A percentile compares a stretch with the other conserved stretches of the same genome.
phyloP scores from a whole-genome alignment of 1,140 invertebrate species.

The Zaprionus capensis region DNA sequence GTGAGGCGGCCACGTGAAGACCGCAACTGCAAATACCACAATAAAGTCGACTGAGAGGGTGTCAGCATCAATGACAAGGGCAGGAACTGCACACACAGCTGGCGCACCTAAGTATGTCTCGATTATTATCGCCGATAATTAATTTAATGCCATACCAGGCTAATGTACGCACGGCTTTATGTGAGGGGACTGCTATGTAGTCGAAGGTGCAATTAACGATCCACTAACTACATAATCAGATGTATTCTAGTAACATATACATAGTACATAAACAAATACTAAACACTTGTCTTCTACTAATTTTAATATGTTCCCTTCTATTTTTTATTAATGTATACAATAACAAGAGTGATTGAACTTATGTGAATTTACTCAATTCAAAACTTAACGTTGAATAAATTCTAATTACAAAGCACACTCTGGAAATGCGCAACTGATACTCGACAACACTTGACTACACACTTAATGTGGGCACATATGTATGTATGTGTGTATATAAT shows the following conservation, averaged over 20 bases:
- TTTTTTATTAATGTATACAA: too few relatives aligned
- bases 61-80: slow-evolving; percentile 31
- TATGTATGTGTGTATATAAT: neutral
- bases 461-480: neutral
- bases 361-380: too few relatives aligned
- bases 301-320: too few relatives aligned
- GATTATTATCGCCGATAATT: slow-evolving; percentile 66
- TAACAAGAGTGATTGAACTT: too few relatives aligned
- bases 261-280: too few relatives aligned
- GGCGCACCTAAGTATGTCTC: slow-evolving; percentile 51
- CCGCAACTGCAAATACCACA: slow-evolving; percentile 58
- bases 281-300: too few relatives aligned
- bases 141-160: slow-evolving; percentile 54
- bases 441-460: slow-evolving; percentile 1
- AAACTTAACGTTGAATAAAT: neutral
- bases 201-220: too few relatives aligned
- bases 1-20: slow-evolving; percentile 23
- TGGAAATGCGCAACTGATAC: neutral
- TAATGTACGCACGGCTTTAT: neutral
- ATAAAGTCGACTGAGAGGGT: slow-evolving; percentile 45
- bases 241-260: too few relatives aligned
- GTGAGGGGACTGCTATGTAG: neutral
- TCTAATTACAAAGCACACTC: neutral
- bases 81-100: neutral
- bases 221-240: too few relatives aligned